Percentiles rank a stretch among this genome's conserved stretches.
phyloP scores from a whole-genome alignment of 2,797 vertebrate genomes.

The Pantherophis vulpinus region DNA sequence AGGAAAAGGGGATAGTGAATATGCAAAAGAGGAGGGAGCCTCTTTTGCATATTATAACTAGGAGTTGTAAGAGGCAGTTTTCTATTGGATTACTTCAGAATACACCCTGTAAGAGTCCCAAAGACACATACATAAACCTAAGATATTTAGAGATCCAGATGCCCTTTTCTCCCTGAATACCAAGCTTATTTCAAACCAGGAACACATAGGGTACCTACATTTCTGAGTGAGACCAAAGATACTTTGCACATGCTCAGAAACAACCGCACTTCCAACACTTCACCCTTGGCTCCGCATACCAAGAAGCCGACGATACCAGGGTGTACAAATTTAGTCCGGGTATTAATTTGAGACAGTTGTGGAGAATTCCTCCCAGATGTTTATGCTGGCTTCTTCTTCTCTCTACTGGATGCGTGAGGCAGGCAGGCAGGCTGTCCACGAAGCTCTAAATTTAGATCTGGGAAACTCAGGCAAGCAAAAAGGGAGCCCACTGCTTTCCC shows the following conservation, averaged over 20 bases:
- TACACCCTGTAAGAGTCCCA: background rate
- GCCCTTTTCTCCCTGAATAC: too few species aligned
- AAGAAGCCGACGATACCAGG: too few species aligned
- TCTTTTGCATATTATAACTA: too few species aligned
- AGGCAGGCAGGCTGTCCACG: background rate
- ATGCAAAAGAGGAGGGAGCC: background rate
- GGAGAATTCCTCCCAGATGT: background rate
- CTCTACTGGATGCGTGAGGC: background rate
- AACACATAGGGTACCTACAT: background rate
- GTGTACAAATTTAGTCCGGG: background rate
- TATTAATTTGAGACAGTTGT: background rate
- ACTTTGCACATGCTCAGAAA: background rate
- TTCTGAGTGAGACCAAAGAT: background rate
- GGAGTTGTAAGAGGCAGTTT: background rate
- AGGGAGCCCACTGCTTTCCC: background rate
- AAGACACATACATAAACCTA: background rate
- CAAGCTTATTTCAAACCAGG: background rate
- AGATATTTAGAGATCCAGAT: background rate
- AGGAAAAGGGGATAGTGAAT: background rate
- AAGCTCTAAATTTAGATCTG: too few species aligned
- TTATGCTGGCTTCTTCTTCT: too few species aligned
- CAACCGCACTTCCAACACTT: background rate
- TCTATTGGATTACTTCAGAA: background rate
- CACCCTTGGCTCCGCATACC: too few species aligned
- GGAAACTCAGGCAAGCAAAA: background rate